These are phyloP conservation scores for Lydus trimaculatus DNA, from an alignment of 2,888 invertebrate genomes.

Conservation along the genomic window DNA sequence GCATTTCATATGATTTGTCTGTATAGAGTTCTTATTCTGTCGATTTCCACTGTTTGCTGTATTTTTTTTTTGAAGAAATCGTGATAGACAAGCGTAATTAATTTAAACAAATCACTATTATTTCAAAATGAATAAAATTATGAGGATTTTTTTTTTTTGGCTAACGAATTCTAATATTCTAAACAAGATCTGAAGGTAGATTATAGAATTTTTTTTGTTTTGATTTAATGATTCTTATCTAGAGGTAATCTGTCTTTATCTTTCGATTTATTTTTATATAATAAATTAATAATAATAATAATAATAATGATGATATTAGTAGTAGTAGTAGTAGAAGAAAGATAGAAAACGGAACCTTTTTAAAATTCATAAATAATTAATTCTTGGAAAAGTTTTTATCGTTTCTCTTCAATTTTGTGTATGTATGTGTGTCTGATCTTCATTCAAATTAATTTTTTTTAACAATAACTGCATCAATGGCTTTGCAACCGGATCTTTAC, in stretches of 20 bases:
- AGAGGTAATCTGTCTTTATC: not conserved
- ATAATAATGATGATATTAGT: not conserved
- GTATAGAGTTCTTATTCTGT: not conserved
- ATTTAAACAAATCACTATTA: constrained; percentile 1
- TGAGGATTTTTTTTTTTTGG: not conserved
- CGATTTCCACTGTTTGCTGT: not conserved
- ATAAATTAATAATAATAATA: not conserved
- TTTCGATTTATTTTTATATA: not conserved
- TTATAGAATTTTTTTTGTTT: not conserved
- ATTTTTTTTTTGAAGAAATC: not conserved
- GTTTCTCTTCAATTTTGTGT: not conserved
- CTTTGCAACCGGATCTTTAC: no score
- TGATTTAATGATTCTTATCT: not conserved
- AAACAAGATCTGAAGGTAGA: not conserved
- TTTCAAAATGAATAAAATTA: not conserved
- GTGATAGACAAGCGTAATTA: constrained; percentile 1
- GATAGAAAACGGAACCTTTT: not conserved
- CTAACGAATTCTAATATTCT: not conserved
- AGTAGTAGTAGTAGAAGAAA: not conserved
- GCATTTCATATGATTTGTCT: no score
- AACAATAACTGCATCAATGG: not conserved
- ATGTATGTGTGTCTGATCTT: not conserved
- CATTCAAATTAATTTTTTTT: not conserved
- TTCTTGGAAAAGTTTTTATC: not conserved
- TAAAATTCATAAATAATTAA: not conserved